These are phyloP conservation scores for Neodon shergylaensis DNA, from an alignment of 2,113 vertebrate species.

Conservation along the genomic window DNA sequence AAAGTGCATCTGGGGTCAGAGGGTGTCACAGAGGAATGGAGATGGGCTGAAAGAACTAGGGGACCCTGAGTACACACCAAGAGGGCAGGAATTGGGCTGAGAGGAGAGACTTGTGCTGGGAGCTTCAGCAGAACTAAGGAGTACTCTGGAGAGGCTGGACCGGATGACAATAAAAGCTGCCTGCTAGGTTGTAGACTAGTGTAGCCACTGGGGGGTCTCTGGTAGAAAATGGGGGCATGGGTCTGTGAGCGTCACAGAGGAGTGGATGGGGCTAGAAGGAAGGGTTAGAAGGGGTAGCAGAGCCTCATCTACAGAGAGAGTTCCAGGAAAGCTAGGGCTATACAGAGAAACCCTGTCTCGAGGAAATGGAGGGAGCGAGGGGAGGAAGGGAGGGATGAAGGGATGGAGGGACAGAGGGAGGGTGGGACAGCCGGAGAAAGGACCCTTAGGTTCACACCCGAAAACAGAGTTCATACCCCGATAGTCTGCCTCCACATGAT, in stretches of 20 bases:
- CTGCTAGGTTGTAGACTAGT: background rate
- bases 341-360: no score
- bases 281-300: background rate
- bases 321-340: no score
- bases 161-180: background rate
- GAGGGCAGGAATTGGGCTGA: background rate
- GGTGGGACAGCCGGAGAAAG: no score
- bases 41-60: background rate
- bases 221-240: background rate
- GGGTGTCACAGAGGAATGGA: background rate
- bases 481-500: background rate
- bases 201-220: background rate
- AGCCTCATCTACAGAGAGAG: no score
- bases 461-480: background rate
- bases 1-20: background rate
- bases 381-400: no score
- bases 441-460: background rate
- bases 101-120: background rate
- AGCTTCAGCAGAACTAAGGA: background rate
- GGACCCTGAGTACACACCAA: background rate
- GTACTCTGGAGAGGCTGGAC: background rate
- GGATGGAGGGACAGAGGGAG: no score
- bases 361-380: no score
- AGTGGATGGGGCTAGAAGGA: background rate
- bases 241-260: background rate